These are phyloP conservation scores for Turritopsis rubra DNA, from an alignment of 30 jellyfish, hydroid and myxozoan species.

Conservation along the genomic window DNA sequence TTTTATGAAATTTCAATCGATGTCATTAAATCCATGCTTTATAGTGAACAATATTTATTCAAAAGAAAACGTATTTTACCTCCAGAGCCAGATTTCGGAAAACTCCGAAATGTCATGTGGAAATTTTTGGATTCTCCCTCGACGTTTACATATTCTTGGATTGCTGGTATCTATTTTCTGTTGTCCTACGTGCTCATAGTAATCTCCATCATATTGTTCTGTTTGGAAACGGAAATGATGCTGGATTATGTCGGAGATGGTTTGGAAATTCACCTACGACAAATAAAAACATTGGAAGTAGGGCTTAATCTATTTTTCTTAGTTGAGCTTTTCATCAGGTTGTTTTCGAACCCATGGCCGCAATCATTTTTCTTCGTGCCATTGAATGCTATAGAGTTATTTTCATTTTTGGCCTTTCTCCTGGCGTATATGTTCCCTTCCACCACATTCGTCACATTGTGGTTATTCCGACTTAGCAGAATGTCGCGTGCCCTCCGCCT, in stretches of 20 bases:
- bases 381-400: slow-evolving; percentile 33
- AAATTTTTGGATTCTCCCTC: slow-evolving; percentile 16
- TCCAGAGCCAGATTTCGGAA: background rate
- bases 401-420: slow-evolving; percentile 47
- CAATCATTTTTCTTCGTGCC: slow-evolving; percentile 22
- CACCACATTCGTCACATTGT: background rate
- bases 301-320: slow-evolving; percentile 22
- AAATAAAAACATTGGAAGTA: background rate
- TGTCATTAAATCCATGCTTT: slow-evolving; percentile 25
- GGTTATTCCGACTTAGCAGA: slow-evolving; percentile 42
- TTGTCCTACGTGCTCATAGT: background rate
- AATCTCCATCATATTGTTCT: background rate
- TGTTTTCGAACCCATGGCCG: slow-evolving; percentile 28
- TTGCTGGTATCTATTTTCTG: background rate
- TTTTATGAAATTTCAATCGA: slow-evolving; percentile 43
- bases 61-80: background rate
- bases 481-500: slow-evolving; percentile 49
- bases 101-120: slow-evolving; percentile 33
- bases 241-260: background rate
- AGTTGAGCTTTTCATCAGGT: slow-evolving; percentile 35
- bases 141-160: background rate
- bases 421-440: background rate
- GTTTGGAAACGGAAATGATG: slow-evolving; percentile 4
- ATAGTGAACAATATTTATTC: slow-evolving; percentile 16
- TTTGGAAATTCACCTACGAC: background rate